A percentile compares a stretch with the other conserved stretches of the same genome.
Conservation (phyloP, 1,140 invertebrate genomes). For the Calliopsis andreniformis region DNA sequence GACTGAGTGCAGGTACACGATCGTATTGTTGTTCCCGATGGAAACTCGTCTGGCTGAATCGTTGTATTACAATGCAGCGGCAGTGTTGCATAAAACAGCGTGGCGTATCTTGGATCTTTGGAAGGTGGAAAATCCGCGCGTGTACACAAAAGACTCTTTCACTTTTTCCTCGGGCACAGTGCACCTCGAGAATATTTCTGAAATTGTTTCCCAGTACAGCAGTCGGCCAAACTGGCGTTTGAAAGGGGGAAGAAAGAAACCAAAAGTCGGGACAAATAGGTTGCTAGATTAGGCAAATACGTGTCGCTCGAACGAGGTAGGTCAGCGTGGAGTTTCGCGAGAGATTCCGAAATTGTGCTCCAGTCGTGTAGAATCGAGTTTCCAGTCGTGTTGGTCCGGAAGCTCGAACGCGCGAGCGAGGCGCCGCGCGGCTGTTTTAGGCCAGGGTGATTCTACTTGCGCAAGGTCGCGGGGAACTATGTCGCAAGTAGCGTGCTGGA, state of each 20-base stretch:
- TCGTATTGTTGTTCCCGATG: slow-evolving; percentile 36
- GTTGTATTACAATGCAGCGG: slow-evolving; percentile 5
- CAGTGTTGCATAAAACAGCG: slow-evolving; percentile 5
- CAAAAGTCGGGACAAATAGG: background rate
- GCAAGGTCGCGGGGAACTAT: slow-evolving; percentile 33
- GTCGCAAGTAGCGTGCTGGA: slow-evolving; percentile 51
- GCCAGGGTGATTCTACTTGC: slow-evolving; percentile 12
- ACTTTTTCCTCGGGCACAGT: background rate
- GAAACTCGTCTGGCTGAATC: slow-evolving; percentile 21
- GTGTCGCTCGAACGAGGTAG: background rate
- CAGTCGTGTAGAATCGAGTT: too few species aligned
- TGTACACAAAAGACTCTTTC: slow-evolving; percentile 14
- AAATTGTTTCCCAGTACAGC: slow-evolving; percentile 6
- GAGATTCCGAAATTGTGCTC: background rate
- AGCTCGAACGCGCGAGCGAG: too few species aligned
- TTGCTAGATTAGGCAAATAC: background rate
- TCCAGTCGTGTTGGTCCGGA: background rate
- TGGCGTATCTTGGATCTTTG: slow-evolving; percentile 5
- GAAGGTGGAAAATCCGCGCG: slow-evolving; percentile 18
- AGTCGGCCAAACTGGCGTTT: background rate
- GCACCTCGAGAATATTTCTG: background rate
- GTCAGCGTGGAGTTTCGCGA: background rate
- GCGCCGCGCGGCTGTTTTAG: background rate
- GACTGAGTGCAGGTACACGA: background rate
- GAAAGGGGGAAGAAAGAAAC: background rate